Evolutionary conservation across 2,888 invertebrate species (phyloP).

Genomic region (Drosophila mayaguana): DNA sequence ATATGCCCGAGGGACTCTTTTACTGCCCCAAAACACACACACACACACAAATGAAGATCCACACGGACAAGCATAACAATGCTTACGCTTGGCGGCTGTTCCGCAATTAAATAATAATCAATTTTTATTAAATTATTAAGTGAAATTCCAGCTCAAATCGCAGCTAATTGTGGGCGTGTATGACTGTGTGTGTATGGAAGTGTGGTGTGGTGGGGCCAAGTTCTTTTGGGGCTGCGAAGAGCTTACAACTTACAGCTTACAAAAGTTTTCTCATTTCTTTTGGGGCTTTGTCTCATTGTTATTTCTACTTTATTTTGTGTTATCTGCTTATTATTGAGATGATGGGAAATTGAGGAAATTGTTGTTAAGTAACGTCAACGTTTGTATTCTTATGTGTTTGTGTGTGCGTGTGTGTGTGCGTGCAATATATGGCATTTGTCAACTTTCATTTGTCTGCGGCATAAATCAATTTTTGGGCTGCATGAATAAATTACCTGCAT

Average conservation of each 20-base stretch:
- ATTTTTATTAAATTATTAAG: constrained; percentile 77
- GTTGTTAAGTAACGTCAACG: neutral
- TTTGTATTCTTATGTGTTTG: neutral
- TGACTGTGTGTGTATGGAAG: neutral
- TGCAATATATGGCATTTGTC: constrained; percentile 43
- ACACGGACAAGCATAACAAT: constrained; percentile 3
- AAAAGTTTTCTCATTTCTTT: constrained; percentile 65
- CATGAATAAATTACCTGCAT: constrained; percentile 49
- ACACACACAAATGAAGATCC: neutral
- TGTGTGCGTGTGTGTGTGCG: neutral
- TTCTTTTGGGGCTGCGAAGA: constrained; percentile 46
- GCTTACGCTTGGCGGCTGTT: constrained; percentile 33
- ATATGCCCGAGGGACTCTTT: constrained; percentile 59
- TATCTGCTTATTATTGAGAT: constrained; percentile 69
- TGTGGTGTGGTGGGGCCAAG: constrained; percentile 30
- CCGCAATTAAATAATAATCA: constrained; percentile 79
- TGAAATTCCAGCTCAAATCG: constrained; percentile 28
- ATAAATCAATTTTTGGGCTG: constrained; percentile 42
- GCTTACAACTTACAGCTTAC: constrained; percentile 28
- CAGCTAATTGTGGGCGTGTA: constrained; percentile 66
- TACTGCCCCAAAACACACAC: constrained; percentile 9
- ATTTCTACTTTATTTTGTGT: constrained; percentile 44
- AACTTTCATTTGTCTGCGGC: constrained; percentile 28
- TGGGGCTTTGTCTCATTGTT: constrained; percentile 29
- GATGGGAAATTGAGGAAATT: constrained; percentile 29